Evolutionary conservation across 2,113 vertebrate species (phyloP).

Genomic region (Melanotaenia duboulayi): DNA sequence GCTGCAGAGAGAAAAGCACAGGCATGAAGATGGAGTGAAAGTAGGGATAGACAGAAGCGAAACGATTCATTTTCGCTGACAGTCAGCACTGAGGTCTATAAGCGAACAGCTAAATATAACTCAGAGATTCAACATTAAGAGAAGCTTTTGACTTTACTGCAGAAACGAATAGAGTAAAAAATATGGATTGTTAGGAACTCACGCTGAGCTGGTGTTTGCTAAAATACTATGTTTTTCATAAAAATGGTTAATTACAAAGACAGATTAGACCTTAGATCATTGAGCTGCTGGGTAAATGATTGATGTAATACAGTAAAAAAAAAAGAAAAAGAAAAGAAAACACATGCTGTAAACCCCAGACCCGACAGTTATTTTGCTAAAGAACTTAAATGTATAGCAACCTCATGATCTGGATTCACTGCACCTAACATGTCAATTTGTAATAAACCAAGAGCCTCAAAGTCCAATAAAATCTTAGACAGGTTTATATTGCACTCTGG

Average conservation of each 20-base stretch:
- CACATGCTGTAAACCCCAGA: conserved; percentile 17
- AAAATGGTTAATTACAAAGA: conserved; percentile 67
- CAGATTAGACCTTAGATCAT: conserved; percentile 61
- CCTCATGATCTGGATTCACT: conserved; percentile 28
- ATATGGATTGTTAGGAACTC: conserved; percentile 35
- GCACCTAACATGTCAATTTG: conserved; percentile 50
- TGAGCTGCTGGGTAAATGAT: conserved; percentile 31
- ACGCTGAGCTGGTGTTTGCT: conserved; percentile 21
- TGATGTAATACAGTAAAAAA: conserved; percentile 49
- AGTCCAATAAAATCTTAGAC: conserved; percentile 47
- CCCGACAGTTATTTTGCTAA: conserved; percentile 31
- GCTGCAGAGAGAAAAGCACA: conserved; percentile 50
- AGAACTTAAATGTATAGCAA: conserved; percentile 16
- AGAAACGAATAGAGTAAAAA: conserved; percentile 53
- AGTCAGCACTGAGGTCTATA: conserved; percentile 79
- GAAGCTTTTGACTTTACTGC: conserved; percentile 44
- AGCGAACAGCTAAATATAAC: conserved; percentile 79
- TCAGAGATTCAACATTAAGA: conserved; percentile 69
- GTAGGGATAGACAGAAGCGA: conserved; percentile 72
- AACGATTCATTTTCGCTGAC: conserved; percentile 81
- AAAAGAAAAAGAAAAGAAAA: conserved; percentile 45
- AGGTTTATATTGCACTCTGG: conserved; percentile 53
- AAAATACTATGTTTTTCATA: conserved; percentile 45
- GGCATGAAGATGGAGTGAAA: conserved; percentile 66
- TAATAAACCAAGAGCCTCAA: conserved; percentile 50